Base-by-base conservation (phyloP, 2,888 invertebrate species). In the Eilema caniola region DNA sequence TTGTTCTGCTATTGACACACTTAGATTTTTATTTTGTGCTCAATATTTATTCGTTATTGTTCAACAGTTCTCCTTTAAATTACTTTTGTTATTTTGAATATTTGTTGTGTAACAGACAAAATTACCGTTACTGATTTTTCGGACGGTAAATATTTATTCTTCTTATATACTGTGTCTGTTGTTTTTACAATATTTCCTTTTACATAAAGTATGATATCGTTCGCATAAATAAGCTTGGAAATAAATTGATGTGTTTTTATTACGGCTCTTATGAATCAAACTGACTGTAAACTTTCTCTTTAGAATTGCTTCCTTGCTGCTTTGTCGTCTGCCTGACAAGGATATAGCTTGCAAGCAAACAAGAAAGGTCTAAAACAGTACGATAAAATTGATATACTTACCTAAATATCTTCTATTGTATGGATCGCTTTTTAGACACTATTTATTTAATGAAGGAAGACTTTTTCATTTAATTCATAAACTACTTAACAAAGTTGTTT, bases 281-380 rank as follows among this genome's bases (percentile, higher is more conserved):
- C 66, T 62, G 56, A 33, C 33, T 41, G 25, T 67, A 69, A 79
- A 75, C 77, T 71, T 77, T 76, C 69, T 72, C 41, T 73, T 62
- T 70, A 67, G 75, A 75, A 73, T 65, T 67, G 66, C 81, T 83
- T 79, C 79, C 74, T 77, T 70, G 37, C 78, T 79, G 75, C 75
- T 70, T 62, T 84, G 74, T 77, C 69, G 74, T 73, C 70, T 53
- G 56, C 77, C 78, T 84, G 85, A 47, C 47, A 47, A 47, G 20
- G 7, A 47, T 47, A 7, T 47, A 20, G 1, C n/a, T n/a, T n/a
- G n/a, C n/a, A n/a, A n/a, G n/a, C n/a, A n/a, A n/a, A n/a, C n/a
- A n/a, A n/a, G 4, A 31, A 24, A 65, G 16, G 41, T 16, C 41
- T 71, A 73, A 28, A 62, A 70, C 64, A 69, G 25, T 56, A 24